Evolutionary conservation across 2,113 vertebrate genomes (phyloP).

Genomic region (Puma concolor): DNA sequence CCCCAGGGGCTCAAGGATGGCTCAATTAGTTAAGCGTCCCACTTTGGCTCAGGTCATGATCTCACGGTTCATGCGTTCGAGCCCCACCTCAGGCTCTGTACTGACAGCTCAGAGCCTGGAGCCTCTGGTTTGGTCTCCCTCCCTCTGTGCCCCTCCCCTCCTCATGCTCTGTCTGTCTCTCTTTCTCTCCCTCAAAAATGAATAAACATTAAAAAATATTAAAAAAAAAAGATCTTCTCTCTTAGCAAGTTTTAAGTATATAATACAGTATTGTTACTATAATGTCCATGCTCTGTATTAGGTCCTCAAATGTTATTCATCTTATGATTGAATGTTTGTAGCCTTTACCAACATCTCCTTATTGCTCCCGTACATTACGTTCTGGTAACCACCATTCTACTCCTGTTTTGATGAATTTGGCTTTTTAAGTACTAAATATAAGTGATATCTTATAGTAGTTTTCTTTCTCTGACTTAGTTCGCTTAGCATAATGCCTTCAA

Average conservation of each 20-base stretch:
- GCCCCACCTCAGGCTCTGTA: no score
- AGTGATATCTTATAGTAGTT: neutral
- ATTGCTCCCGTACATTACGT: no score
- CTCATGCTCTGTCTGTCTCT: no score
- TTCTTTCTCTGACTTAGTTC: neutral
- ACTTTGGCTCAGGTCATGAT: no score
- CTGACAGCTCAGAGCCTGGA: no score
- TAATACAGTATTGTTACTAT: neutral
- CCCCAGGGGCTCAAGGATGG: neutral
- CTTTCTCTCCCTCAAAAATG: no score
- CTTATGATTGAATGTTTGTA: neutral
- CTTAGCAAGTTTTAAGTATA: neutral
- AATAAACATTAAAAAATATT: neutral
- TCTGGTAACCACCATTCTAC: neutral
- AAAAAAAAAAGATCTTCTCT: neutral
- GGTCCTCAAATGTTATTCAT: neutral
- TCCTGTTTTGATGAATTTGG: neutral
- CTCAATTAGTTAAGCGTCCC: no score
- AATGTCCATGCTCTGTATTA: neutral
- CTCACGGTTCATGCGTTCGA: no score
- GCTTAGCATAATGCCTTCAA: neutral
- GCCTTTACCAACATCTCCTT: neutral
- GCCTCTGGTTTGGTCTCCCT: no score
- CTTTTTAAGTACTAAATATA: neutral
- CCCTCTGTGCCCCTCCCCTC: no score